Evolutionary conservation across 2,113 vertebrate genomes (phyloP).

Genomic region (Scopus umbretta): DNA sequence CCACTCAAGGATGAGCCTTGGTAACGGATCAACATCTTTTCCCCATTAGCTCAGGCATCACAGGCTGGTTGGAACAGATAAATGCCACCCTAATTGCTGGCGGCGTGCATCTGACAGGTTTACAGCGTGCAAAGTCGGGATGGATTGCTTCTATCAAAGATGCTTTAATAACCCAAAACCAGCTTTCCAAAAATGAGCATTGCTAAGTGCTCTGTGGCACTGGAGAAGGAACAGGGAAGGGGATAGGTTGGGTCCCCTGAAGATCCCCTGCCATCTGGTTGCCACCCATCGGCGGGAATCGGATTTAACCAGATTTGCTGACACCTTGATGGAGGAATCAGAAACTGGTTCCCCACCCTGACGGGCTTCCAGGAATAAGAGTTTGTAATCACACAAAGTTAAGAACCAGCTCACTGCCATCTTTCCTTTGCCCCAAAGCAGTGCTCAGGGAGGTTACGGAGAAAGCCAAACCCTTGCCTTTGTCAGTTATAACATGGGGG

Average conservation of each 20-base stretch:
- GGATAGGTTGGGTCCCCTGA: not conserved
- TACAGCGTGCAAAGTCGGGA: not conserved
- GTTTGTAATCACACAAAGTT: not conserved
- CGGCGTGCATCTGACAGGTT: not conserved
- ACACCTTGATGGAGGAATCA: not conserved
- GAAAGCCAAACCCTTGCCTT: not conserved
- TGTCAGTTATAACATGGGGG: not conserved
- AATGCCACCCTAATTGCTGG: not conserved
- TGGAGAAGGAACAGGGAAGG: not conserved
- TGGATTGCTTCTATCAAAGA: not conserved
- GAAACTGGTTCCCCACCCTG: rapidly evolving
- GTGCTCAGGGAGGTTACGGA: not conserved
- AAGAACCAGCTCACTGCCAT: not conserved
- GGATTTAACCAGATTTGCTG: not conserved
- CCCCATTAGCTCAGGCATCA: not conserved
- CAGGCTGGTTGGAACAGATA: not conserved
- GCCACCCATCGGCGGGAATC: rapidly evolving
- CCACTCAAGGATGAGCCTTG: not conserved
- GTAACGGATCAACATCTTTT: not conserved
- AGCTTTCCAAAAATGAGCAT: not conserved
- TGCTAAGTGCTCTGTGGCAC: rapidly evolving
- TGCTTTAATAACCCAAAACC: not conserved
- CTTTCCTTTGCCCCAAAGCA: not conserved
- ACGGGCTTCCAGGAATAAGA: not conserved
- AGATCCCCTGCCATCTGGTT: not conserved